Base-by-base conservation (phyloP, 2,888 invertebrate species). In the Strigamia maritima region DNA sequence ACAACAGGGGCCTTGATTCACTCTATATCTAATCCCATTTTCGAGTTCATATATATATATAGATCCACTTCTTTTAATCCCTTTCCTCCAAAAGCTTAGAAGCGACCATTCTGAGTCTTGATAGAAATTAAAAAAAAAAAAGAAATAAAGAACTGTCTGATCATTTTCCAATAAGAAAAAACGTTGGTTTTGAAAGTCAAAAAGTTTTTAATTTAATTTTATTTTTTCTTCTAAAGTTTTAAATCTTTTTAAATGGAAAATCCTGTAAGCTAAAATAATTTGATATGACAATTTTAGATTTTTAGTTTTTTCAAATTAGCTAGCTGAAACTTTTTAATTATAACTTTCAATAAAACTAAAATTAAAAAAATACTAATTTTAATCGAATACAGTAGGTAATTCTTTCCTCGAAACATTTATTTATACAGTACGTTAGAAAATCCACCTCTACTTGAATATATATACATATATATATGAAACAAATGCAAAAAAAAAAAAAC, bases 61-160 rank as follows among this genome's bases (percentile, higher is more conserved):
- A 24, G n/a, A 70, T 14, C 28, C 26, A 24, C 70, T 70, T 70
- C 28, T 70, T 70, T 70, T 70, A 70, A 70, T 70, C 70, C 70
- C 28, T 70, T 28, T 28, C 70, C 70, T 28, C 14, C 1, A 28
- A 28, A 28, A 70, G 70, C 70, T 70, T 70, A 70, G 28, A 26
- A 26, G 70, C 26, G 70, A 28, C 70, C 28, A 70, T 70, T 26
- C 70, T 4, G 24, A 28, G 70, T 70, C 70, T 70, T n/a, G 54
- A 70, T 28, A 28, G 28, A 70, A 70, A 12, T 70, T 28, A 70
- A 70, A 70, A 28, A 70, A 26, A 70, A 70, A 28, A 35, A 35
- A 1, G 35, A 35, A 35, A 1, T 6, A 70, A 26, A 24, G n/a
- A 12, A 24, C 12, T 26, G 26, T 26, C 70, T 28, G 70, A 28